phyloP scores from a whole-genome alignment of 2,113 vertebrate species.

The Charadrius vociferus region DNA sequence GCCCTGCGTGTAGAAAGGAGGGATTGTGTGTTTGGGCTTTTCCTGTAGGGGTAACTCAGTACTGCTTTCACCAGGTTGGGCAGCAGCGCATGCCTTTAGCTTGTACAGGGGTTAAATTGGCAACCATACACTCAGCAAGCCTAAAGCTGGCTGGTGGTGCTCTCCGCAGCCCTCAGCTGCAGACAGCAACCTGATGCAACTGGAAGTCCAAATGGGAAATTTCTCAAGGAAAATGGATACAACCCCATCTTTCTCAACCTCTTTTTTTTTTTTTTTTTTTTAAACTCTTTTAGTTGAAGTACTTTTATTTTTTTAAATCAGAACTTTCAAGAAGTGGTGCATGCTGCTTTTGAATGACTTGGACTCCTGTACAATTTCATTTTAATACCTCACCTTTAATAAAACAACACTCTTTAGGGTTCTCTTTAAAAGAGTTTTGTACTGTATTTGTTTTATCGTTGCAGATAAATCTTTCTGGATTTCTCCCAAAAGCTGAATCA shows the following conservation, averaged over 20 bases:
- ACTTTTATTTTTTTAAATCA: background rate
- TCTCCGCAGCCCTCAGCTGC: background rate
- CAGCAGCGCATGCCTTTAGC: background rate
- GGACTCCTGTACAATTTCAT: background rate
- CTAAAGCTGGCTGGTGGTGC: background rate
- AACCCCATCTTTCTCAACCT: background rate
- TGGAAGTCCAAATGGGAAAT: background rate
- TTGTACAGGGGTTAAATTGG: background rate
- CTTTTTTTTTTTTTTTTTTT: background rate
- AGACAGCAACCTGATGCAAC: background rate
- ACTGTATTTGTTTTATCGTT: slow-evolving; percentile 20
- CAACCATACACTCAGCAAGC: background rate
- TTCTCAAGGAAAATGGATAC: background rate
- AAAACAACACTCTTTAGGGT: background rate
- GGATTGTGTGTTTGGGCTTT: background rate
- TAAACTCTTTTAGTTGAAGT: no score
- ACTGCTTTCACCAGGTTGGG: background rate
- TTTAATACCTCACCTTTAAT: background rate
- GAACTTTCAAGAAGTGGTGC: background rate
- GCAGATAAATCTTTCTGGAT: slow-evolving; percentile 89
- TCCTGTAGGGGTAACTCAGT: background rate
- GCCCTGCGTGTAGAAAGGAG: background rate
- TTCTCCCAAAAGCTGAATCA: slow-evolving; percentile 86
- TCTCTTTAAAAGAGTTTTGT: background rate
- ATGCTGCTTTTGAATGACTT: background rate